Conservation (phyloP, 2,888 invertebrate species). For the Thera obeliscata region DNA sequence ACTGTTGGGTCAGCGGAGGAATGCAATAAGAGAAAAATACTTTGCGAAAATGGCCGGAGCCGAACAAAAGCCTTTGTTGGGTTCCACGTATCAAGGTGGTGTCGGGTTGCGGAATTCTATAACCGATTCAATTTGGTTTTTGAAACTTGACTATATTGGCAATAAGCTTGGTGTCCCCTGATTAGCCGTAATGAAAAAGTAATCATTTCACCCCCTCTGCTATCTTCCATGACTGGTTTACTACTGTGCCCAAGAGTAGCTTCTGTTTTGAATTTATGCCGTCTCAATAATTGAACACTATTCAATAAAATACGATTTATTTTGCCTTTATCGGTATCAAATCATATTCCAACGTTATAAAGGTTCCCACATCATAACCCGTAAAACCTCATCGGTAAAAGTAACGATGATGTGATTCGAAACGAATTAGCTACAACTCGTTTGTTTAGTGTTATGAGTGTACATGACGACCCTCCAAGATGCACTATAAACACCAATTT, state of each 20-base stretch:
- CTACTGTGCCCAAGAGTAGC: background rate
- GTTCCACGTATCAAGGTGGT: conserved; percentile 77
- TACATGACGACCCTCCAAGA: conserved; percentile 35
- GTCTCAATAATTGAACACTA: no score
- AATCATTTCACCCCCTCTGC: background rate
- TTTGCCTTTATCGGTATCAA: no score
- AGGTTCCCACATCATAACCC: background rate
- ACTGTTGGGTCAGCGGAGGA: conserved; percentile 73
- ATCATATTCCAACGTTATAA: background rate
- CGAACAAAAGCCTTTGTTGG: conserved; percentile 82
- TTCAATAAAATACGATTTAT: no score
- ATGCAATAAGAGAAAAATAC: conserved; percentile 77
- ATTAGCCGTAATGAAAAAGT: conserved; percentile 11
- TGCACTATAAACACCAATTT: conserved; percentile 43
- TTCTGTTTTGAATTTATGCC: no score
- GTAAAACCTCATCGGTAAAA: conserved; percentile 6
- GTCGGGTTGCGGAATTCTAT: conserved; percentile 77
- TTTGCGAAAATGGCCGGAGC: conserved; percentile 62
- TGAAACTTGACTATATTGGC: conserved; percentile 65
- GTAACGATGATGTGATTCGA: conserved; percentile 29
- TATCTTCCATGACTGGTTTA: background rate
- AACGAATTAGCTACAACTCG: conserved; percentile 20
- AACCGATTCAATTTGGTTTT: conserved; percentile 72
- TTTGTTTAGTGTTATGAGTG: conserved; percentile 30
- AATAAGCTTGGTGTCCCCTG: conserved; percentile 16